Evolutionary conservation across 1,140 invertebrate genomes (phyloP).

Genomic region (Lasioglossum baleicum): DNA sequence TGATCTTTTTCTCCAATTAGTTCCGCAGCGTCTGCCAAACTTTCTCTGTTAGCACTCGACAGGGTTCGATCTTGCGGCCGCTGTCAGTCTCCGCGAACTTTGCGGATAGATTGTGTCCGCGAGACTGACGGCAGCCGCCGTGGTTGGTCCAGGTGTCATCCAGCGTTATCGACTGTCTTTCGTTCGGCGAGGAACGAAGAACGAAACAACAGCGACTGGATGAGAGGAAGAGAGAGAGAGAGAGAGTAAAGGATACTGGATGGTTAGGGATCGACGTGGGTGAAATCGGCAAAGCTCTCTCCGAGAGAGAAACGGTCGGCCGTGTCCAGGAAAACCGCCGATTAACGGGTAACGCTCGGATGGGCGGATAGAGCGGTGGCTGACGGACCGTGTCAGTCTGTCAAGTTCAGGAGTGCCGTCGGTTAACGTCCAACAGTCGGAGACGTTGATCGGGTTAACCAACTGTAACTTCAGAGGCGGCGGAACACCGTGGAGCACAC

Average conservation of each 20-base stretch:
- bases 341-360: slow-evolving; percentile 10
- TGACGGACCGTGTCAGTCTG: slow-evolving; percentile 18
- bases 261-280: neutral
- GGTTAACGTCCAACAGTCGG: slow-evolving; percentile 11
- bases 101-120: neutral
- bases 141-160: neutral
- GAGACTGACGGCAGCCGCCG: neutral
- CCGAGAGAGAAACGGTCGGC: neutral
- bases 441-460: slow-evolving; percentile 14
- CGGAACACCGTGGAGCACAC: neutral
- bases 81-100: neutral
- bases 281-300: slow-evolving; percentile 3
- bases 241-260: too few relatives aligned
- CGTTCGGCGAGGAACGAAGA: neutral
- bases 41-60: neutral
- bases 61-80: neutral
- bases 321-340: slow-evolving; percentile 6
- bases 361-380: neutral
- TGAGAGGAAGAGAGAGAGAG: neutral
- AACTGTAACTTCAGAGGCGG: neutral
- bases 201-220: too few relatives aligned
- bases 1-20: too few relatives aligned
- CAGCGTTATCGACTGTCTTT: slow-evolving; percentile 1
- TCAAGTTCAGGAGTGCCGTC: slow-evolving; percentile 5
- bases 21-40: too few relatives aligned